Percentiles rank a stretch among this genome's conserved stretches.
Conservation (phyloP, 2,113 vertebrate genomes). For the Brienomyrus longianalis region DNA sequence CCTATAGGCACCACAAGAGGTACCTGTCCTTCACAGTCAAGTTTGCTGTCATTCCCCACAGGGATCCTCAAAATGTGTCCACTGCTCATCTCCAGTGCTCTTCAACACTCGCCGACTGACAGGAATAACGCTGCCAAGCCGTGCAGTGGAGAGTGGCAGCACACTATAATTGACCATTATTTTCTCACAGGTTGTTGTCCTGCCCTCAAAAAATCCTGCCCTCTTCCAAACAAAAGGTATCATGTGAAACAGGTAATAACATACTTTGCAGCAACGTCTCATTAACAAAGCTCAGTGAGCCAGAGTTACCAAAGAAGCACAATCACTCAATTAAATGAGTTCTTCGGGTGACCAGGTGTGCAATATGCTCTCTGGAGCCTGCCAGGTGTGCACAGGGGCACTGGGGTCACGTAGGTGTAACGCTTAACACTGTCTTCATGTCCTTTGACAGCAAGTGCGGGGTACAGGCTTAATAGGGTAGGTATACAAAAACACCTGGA, state of each 20-base stretch:
- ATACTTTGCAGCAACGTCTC: not conserved
- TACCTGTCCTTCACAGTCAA: too few species aligned
- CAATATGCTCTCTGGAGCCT: not conserved
- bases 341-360: not conserved
- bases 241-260: not conserved
- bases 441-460: not conserved
- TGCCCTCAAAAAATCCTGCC: not conserved
- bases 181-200: slow-evolving; percentile 1
- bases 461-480: not conserved
- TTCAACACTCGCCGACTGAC: not conserved
- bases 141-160: not conserved
- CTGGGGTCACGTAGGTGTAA: not conserved
- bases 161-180: not conserved
- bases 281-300: not conserved
- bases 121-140: not conserved
- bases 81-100: not conserved
- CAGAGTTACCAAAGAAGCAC: not conserved
- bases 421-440: not conserved
- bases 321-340: not conserved
- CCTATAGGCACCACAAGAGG: too few species aligned
- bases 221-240: not conserved
- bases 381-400: not conserved
- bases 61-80: not conserved
- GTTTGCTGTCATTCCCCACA: too few species aligned
- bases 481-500: not conserved